A percentile compares a stretch with the other conserved stretches of the same genome.
Conservation (phyloP, 2,797 vertebrate species). For the Pseudotriccus pelzelni region DNA sequence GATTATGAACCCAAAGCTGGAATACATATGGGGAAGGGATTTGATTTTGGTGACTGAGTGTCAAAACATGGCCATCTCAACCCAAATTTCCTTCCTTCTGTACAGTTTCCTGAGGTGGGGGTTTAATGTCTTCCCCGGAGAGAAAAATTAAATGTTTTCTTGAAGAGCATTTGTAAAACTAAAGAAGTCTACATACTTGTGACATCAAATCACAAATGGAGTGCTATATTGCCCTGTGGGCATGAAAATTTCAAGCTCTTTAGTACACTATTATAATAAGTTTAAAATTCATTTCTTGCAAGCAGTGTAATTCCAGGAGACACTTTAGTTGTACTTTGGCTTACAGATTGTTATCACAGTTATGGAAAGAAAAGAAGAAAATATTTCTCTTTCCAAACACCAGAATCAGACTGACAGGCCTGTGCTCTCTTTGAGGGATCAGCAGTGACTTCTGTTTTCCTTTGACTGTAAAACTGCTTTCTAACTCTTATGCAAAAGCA, state of each 20-base stretch:
- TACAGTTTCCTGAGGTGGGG: neutral
- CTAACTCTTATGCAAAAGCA: neutral
- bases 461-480: neutral
- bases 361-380: slow-evolving; percentile 48
- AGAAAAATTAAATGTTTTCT: slow-evolving; percentile 45
- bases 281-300: slow-evolving; percentile 45
- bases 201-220: slow-evolving; percentile 51
- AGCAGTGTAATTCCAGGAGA: slow-evolving; percentile 29
- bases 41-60: neutral
- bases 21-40: neutral
- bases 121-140: neutral
- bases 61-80: neutral
- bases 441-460: slow-evolving; percentile 24
- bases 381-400: slow-evolving; percentile 36
- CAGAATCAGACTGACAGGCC: slow-evolving; percentile 24
- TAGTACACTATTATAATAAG: slow-evolving; percentile 49
- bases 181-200: slow-evolving; percentile 6
- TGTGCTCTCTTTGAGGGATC: neutral
- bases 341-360: slow-evolving; percentile 50
- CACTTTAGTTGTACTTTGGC: slow-evolving; percentile 3
- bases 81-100: neutral
- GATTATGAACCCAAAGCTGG: neutral
- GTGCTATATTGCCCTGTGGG: slow-evolving; percentile 51
- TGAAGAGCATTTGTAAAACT: slow-evolving; percentile 27
- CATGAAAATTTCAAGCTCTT: slow-evolving; percentile 53